phyloP scores from a whole-genome alignment of 1,140 invertebrate genomes.

The Bilobella aurantiaca region DNA sequence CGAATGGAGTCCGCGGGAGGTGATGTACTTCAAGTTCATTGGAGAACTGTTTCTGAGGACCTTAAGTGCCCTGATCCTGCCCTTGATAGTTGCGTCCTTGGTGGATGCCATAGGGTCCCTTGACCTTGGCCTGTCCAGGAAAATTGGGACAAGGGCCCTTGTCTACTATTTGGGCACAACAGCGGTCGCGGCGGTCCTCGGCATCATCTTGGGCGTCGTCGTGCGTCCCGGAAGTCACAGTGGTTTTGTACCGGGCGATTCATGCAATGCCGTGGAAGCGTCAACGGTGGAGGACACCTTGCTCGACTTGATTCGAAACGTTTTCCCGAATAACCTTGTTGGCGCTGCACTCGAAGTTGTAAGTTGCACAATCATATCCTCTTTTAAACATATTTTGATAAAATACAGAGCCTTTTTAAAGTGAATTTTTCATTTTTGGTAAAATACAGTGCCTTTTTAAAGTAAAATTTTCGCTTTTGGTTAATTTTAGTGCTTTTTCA shows the following conservation, averaged over 20 bases:
- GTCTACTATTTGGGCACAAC: constrained; percentile 68
- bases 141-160: constrained; percentile 56
- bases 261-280: constrained; percentile 41
- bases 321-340: constrained; percentile 76
- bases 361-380: neutral
- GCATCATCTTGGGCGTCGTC: constrained; percentile 43
- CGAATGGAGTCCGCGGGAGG: constrained; percentile 40
- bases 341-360: constrained; percentile 56
- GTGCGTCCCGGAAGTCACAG: neutral
- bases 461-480: neutral
- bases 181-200: constrained; percentile 58
- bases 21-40: constrained; percentile 49
- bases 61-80: constrained; percentile 53
- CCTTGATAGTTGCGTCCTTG: constrained; percentile 53
- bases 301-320: constrained; percentile 64
- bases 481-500: too few relatives aligned
- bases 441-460: too few relatives aligned
- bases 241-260: constrained; percentile 33
- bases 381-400: neutral
- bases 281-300: constrained; percentile 52
- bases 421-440: too few relatives aligned
- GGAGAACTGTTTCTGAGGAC: constrained; percentile 52
- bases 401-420: too few relatives aligned
- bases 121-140: constrained; percentile 53
- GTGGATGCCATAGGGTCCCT: constrained; percentile 48